phyloP scores from a whole-genome alignment of 1,140 invertebrate species.

The Macrobrachium nipponense region DNA sequence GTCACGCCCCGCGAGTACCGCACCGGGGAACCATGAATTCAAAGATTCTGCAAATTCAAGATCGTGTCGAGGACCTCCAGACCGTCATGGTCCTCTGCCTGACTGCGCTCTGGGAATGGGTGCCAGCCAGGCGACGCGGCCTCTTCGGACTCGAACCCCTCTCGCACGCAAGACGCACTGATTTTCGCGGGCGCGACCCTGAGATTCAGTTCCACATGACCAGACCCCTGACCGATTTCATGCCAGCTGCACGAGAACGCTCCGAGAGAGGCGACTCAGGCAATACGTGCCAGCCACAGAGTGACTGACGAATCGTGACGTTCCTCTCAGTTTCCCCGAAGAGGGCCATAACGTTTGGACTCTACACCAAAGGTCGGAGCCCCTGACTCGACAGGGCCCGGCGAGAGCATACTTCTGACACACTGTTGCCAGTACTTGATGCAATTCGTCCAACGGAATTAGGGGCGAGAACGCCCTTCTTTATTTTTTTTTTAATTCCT shows the following conservation, averaged over 20 bases:
- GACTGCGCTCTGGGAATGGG: conserved; percentile 99
- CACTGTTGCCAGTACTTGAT: conserved; percentile 99
- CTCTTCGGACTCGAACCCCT: conserved; percentile 77
- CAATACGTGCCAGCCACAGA: conserved; percentile 87
- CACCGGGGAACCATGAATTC: conserved; percentile 97
- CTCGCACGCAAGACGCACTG: conserved; percentile 83
- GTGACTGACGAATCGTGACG: conserved; percentile 88
- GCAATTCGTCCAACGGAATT: conserved; percentile 80
- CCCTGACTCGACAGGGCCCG: conserved; percentile 72
- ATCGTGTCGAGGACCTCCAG: conserved; percentile 92
- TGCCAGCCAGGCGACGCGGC: conserved; percentile 93
- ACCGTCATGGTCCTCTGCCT: conserved; percentile 94
- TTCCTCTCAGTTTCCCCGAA: conserved; percentile 91
- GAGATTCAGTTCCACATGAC: conserved; percentile 96
- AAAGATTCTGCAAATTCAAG: conserved; percentile 99
- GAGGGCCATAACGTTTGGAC: conserved; percentile 95
- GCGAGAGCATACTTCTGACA: conserved; percentile 94
- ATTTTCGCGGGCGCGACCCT: conserved; percentile 89
- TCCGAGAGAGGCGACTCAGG: conserved; percentile 92
- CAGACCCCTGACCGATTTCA: conserved; percentile 93
- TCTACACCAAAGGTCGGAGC: conserved; percentile 87
- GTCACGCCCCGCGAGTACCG: conserved; percentile 95
- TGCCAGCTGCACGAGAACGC: conserved; percentile 96
- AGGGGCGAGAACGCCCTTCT: background rate
- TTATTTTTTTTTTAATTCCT: no score